Conservation (phyloP, 1,140 invertebrate species). For the Bombus sylvicola region DNA sequence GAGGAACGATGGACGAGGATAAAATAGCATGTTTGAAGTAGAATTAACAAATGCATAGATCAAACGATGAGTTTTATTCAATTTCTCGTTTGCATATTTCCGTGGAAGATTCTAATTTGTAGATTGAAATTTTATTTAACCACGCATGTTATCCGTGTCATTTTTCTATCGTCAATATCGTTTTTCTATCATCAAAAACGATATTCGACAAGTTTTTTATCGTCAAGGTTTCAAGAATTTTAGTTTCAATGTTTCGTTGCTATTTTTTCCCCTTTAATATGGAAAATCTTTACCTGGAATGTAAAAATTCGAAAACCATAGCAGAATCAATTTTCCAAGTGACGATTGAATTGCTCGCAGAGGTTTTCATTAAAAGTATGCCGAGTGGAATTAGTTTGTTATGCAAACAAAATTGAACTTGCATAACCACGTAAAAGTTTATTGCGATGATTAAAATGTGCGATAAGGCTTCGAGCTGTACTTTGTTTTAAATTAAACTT, state of each 20-base stretch:
- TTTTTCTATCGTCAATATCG: too few species aligned
- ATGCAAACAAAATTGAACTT: not conserved
- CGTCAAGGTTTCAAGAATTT: not conserved
- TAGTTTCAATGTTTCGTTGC: not conserved
- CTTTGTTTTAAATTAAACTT: not conserved
- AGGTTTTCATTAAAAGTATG: not conserved
- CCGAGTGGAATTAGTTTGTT: not conserved
- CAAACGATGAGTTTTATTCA: not conserved
- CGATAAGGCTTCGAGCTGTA: not conserved
- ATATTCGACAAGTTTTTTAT: not conserved
- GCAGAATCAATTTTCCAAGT: not conserved
- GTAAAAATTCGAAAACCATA: not conserved
- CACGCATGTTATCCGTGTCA: too few species aligned
- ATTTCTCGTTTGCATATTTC: not conserved
- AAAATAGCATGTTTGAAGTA: not conserved
- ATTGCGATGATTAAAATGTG: not conserved
- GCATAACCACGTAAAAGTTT: not conserved
- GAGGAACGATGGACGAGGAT: not conserved
- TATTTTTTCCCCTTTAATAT: not conserved
- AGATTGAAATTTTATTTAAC: not conserved
- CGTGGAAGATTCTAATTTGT: not conserved
- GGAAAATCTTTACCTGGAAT: not conserved
- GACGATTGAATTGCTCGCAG: not conserved
- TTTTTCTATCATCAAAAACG: too few species aligned
- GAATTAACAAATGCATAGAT: not conserved